phyloP scores from a whole-genome alignment of 92 coral and sea anemone species.

The Actinernus sp. region DNA sequence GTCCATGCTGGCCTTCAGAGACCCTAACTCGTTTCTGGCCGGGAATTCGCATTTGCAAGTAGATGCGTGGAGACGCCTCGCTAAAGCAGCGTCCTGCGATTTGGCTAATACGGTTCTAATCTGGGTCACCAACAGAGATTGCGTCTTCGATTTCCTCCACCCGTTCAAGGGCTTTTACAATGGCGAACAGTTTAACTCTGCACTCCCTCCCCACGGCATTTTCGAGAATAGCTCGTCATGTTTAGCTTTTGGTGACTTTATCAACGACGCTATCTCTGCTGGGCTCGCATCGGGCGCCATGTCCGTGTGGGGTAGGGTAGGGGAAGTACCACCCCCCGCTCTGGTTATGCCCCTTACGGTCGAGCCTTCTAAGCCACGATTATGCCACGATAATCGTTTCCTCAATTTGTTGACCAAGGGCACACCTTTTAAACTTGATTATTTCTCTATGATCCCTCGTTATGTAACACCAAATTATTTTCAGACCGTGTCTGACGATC shows the following conservation, averaged over 20 bases:
- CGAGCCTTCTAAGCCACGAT: neutral
- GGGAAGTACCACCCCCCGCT: neutral
- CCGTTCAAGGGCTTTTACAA: neutral
- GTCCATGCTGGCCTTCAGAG: no score
- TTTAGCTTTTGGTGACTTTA: neutral
- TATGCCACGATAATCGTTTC: neutral
- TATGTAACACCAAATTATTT: no score
- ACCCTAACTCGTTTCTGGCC: no score
- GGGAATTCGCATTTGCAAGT: no score
- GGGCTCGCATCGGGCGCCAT: neutral
- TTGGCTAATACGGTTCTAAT: no score
- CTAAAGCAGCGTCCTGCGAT: no score
- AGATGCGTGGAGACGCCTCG: no score
- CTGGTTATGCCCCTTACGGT: neutral
- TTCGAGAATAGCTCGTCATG: neutral
- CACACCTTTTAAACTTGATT: neutral
- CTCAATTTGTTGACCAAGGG: neutral
- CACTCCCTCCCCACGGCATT: neutral
- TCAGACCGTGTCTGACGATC: neutral
- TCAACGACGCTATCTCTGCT: neutral
- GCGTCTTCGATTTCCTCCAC: no score
- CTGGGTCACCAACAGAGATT: no score
- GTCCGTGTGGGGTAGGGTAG: neutral
- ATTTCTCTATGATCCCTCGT: no score
- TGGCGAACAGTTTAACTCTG: neutral